A percentile compares a stretch with the other conserved stretches of the same genome.
Evolutionary conservation across 2,888 invertebrate genomes (phyloP).

Genomic region (Ferdinandea cuprea): DNA sequence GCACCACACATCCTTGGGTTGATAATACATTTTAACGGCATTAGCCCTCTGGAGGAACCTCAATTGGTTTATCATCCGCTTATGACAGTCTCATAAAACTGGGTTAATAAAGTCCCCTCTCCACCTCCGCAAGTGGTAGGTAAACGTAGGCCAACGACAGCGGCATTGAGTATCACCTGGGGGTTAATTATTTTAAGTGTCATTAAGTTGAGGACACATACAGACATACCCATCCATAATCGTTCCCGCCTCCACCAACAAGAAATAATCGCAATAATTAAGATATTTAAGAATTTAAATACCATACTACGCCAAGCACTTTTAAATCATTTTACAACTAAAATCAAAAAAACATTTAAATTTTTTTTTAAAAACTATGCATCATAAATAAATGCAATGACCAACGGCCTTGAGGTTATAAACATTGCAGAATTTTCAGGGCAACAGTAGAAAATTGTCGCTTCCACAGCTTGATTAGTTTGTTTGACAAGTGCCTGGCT

Average conservation of each 20-base stretch:
- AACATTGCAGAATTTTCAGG: constrained; percentile 25
- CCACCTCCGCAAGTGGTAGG: neutral
- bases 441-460: constrained; percentile 22
- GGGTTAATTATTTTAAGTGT: constrained; percentile 70
- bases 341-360: constrained; percentile 56
- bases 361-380: too few relatives aligned
- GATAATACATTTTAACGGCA: constrained; percentile 48
- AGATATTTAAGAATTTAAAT: constrained; percentile 26
- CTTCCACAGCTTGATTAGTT: constrained; percentile 57
- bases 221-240: constrained; percentile 11
- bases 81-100: constrained; percentile 46
- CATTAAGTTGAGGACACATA: constrained; percentile 45
- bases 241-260: neutral
- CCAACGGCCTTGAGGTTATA: constrained; percentile 3
- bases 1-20: constrained; percentile 25
- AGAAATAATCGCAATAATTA: too few relatives aligned
- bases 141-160: neutral
- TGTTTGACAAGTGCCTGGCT: constrained; percentile 51
- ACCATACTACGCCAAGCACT: neutral
- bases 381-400: constrained; percentile 38
- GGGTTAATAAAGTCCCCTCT: constrained; percentile 46
- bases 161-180: constrained; percentile 27
- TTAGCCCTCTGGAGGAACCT: constrained; percentile 54
- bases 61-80: constrained; percentile 47
- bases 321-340: constrained; percentile 16